Evolutionary conservation across 2,113 vertebrate genomes (phyloP), one percentile per base, ranked within the genome.

Genomic region (Phodopus roborovskii): DNA sequence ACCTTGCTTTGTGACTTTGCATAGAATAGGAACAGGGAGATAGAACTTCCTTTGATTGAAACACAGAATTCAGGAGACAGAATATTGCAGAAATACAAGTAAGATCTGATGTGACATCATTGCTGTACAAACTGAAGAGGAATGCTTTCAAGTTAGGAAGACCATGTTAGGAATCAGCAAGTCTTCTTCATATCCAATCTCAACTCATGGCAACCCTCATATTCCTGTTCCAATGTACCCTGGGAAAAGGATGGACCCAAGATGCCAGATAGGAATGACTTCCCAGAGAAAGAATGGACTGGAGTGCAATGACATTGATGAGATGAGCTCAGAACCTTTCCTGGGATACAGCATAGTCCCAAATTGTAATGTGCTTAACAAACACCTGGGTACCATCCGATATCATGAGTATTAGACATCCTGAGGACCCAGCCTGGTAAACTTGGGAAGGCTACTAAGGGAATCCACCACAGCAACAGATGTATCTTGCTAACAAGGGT

Each of bases 1-100:
- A 42, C 2, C 64, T 30, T 36, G 42, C 83, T 42, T 36, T 2
- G 3, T 48, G 28, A 33, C 28, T 22, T 82, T 73, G 45, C 11
- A 4, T 4, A 26, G 39, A 42, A n/a, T 2, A 3, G 3, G 22
- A 2, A 50, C 5, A 66, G n/a, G 8, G 24, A 0, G 12, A 13
- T 15, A 62, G 39, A n/a, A 16, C n/a, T 71, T 1, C 7, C 8
- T 78, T 42, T 48, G 58, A 89, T 3, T 42, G 20, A 74, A 17
- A 66, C 19, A 26, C 15, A 11, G 48, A 81, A 20, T 17, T 6
- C 19, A 7, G 0, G 5, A 7, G 15, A 28, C 19, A 0, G 30
- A n/a, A 48, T 36, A 50, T 48, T 13, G 30, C 0, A 3, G 71
- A 85, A 71, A 58, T 7, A 58, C 10, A 4, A 2, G 11, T 20